Evolutionary conservation across 2,113 vertebrate genomes (phyloP).

Genomic region (Tachysurus vachellii): DNA sequence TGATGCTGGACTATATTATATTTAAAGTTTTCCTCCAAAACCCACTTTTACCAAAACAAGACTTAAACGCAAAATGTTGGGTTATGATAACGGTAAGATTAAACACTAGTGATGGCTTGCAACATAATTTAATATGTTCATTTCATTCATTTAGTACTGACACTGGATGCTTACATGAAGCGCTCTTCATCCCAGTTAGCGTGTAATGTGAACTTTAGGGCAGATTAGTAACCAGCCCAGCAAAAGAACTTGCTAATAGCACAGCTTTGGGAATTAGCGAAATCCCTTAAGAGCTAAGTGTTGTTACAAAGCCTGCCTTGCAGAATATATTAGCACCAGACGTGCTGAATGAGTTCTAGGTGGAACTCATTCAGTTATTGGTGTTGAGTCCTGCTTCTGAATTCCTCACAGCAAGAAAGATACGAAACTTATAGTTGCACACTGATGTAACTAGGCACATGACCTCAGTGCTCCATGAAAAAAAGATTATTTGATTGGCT

Average conservation of each 20-base stretch:
- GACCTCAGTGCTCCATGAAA: not conserved
- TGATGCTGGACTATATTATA: too few species aligned
- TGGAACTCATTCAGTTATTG: not conserved
- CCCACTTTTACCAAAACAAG: too few species aligned
- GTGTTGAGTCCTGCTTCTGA: not conserved
- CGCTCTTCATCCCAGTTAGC: not conserved
- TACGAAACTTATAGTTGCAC: not conserved
- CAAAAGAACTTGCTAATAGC: not conserved
- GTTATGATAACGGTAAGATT: too few species aligned
- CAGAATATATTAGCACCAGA: conserved; percentile 3
- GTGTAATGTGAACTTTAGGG: not conserved
- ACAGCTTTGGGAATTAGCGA: not conserved
- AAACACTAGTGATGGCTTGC: not conserved
- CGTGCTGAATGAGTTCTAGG: not conserved
- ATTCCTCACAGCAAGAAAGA: not conserved
- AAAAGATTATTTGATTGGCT: not conserved
- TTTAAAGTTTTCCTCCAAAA: too few species aligned
- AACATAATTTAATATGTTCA: not conserved
- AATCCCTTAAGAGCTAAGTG: not conserved
- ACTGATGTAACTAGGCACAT: not conserved
- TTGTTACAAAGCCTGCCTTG: not conserved
- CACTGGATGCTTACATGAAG: not conserved
- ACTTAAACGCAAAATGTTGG: not conserved
- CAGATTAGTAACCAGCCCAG: not conserved
- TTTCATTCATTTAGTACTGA: not conserved